Conservation (phyloP, 2,797 vertebrate genomes). For the Rhinophrynus dorsalis region DNA sequence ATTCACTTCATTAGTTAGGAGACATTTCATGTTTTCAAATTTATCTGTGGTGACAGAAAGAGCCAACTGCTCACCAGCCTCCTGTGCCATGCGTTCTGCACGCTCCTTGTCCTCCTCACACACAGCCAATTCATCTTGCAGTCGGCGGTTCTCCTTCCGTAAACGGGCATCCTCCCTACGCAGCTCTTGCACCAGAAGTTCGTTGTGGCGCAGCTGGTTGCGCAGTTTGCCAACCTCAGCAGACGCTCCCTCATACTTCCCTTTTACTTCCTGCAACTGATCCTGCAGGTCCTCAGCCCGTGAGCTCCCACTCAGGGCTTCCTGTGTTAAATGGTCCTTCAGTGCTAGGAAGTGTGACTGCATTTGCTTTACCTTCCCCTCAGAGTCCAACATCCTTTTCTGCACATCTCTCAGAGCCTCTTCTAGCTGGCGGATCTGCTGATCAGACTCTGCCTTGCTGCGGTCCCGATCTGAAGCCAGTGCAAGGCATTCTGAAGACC, state of each 20-base stretch:
- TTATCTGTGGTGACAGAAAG: slow-evolving; percentile 73
- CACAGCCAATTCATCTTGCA: slow-evolving; percentile 75
- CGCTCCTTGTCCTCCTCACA: slow-evolving; percentile 71
- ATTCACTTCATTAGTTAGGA: slow-evolving; percentile 75
- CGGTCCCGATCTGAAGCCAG: slow-evolving; percentile 75
- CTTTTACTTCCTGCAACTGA: slow-evolving; percentile 85
- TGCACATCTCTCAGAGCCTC: slow-evolving; percentile 92
- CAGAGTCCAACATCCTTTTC: slow-evolving; percentile 95
- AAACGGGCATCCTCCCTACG: slow-evolving; percentile 82
- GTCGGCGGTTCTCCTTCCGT: slow-evolving; percentile 74
- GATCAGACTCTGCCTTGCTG: slow-evolving; percentile 82
- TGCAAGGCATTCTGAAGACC: slow-evolving; percentile 80
- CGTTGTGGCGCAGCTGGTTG: slow-evolving; percentile 88
- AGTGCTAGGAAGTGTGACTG: slow-evolving; percentile 92
- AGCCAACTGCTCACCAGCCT: slow-evolving; percentile 71
- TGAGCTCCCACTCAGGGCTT: slow-evolving; percentile 60
- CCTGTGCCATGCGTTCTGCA: slow-evolving; percentile 59
- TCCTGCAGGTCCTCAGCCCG: slow-evolving; percentile 81
- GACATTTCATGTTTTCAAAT: slow-evolving; percentile 90
- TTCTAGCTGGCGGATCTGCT: slow-evolving; percentile 88
- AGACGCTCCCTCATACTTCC: slow-evolving; percentile 89
- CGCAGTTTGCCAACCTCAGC: slow-evolving; percentile 88
- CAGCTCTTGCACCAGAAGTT: slow-evolving; percentile 86
- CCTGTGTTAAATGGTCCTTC: slow-evolving; percentile 82
- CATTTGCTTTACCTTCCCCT: slow-evolving; percentile 95